Conservation (phyloP, 1,140 invertebrate genomes). For the Lasaia peninsularis region DNA sequence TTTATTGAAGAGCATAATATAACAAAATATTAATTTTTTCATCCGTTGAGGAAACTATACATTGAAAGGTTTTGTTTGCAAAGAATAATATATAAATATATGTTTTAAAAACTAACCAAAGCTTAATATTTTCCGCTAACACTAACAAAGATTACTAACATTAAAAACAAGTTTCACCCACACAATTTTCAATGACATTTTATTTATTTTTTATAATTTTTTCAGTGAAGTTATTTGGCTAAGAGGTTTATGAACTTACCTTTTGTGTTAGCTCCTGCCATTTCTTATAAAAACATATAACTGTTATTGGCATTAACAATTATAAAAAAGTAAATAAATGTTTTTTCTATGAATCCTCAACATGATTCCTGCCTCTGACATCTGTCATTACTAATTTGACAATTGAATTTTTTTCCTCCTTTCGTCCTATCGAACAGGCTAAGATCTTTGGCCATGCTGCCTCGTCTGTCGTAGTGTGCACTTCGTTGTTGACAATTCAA, state of each 20-base stretch:
- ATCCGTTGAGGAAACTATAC: too few species aligned
- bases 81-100: not conserved
- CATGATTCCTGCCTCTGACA: conserved; percentile 13
- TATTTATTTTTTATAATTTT: not conserved
- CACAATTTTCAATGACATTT: conserved; percentile 44
- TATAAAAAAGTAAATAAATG: conserved; percentile 1
- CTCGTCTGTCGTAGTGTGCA: too few species aligned
- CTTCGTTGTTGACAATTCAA: too few species aligned
- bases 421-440: too few species aligned
- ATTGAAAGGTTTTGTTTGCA: too few species aligned
- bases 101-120: not conserved
- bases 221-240: not conserved
- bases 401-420: too few species aligned
- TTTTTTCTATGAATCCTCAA: not conserved
- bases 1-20: too few species aligned
- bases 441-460: too few species aligned
- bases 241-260: conserved; percentile 32
- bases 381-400: not conserved
- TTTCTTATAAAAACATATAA: conserved; percentile 48
- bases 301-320: not conserved
- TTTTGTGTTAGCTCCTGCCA: conserved; percentile 53
- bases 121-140: conserved; percentile 9
- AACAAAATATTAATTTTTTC: too few species aligned
- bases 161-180: conserved; percentile 56
- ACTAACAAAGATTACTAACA: conserved; percentile 56